Base-by-base conservation (phyloP, 2,888 invertebrate species). In the Seladonia tumulorum region DNA sequence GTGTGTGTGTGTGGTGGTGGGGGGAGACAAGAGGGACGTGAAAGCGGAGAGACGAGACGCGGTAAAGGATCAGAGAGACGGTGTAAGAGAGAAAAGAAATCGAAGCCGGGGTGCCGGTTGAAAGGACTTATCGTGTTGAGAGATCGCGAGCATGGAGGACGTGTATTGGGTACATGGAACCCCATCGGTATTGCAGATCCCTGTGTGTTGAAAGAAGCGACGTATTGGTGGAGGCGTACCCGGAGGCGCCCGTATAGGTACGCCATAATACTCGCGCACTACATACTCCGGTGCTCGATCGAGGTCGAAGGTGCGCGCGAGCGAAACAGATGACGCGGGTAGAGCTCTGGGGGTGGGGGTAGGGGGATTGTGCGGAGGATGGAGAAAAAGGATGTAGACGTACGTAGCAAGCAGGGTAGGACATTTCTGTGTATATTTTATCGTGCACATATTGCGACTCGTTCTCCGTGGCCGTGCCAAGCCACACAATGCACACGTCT, bases 351-450 rank as follows among this genome's bases (percentile, higher is more conserved):
- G 4, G 42, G 1, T 53, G 35, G 39, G 16, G 16, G 12, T n/a
- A 5, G 14, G 0, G 12, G 25, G 0, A 7, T 22, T 49, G 45
- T 29, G 16, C 2, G 3, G 35, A 66, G 66, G 35, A 80, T 42
- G 71, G 77, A 82, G 76, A 82, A 88, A 77, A 84, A 83, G 83
- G 80, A 88, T 82, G 88, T 75, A 82, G 76, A 81, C 87, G 82
- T 82, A 77, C 76, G 79, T 53, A 57, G 72, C 76, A 57, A 49
- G 70, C 53, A 53, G 70, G 79, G 80, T 88, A 91, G 60, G 89
- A 89, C 90, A 86, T 89, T 90, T 90, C 91, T 85, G 86, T 89
- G 90, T 91, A 90, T 91, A 91, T 91, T 91, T 91, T 91, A 90
- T 91, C 89, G 91, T 77, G 89, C 88, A 86, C 90, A 89, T 88